Evolutionary conservation across 1,140 invertebrate species (phyloP).

Genomic region (Bicyclus anynana): DNA sequence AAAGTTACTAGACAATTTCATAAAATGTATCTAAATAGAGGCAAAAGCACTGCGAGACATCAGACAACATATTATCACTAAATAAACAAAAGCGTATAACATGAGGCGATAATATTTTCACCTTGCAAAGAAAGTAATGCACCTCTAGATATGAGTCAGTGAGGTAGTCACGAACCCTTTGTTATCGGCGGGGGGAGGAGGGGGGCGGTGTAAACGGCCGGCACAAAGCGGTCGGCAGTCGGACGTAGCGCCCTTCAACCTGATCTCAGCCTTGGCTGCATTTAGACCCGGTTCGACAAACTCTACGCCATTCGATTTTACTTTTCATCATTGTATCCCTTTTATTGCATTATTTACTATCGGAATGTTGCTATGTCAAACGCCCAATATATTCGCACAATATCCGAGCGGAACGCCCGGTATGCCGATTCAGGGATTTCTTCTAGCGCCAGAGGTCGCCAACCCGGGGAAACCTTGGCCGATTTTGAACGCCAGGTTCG

Average conservation of each 20-base stretch:
- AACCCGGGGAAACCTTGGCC: conserved; percentile 65
- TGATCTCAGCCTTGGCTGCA: conserved; percentile 64
- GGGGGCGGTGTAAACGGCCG: conserved; percentile 64
- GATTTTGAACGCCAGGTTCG: conserved; percentile 64
- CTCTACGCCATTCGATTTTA: conserved; percentile 59
- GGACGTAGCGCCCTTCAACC: conserved; percentile 69
- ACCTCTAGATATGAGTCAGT: conserved; percentile 52
- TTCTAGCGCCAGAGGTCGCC: conserved; percentile 34
- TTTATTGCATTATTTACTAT: conserved; percentile 40
- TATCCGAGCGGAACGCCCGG: conserved; percentile 10
- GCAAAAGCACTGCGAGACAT: too few relatives aligned
- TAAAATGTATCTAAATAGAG: too few relatives aligned
- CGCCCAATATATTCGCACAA: conserved; percentile 35
- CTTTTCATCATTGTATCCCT: conserved; percentile 52
- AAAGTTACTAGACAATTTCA: too few relatives aligned
- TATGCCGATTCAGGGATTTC: conserved; percentile 35
- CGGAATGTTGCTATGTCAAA: conserved; percentile 48
- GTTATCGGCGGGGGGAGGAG: conserved; percentile 42
- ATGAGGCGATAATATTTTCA: conserved; percentile 32
- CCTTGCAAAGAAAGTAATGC: conserved; percentile 33
- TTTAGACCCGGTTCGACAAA: conserved; percentile 71
- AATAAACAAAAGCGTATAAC: conserved; percentile 3
- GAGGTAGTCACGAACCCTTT: conserved; percentile 61
- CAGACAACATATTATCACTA: too few relatives aligned
- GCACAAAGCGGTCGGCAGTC: conserved; percentile 48